These are phyloP conservation scores for Oncorhynchus clarkii DNA, from an alignment of 2,113 vertebrate genomes.

Conservation along the genomic window DNA sequence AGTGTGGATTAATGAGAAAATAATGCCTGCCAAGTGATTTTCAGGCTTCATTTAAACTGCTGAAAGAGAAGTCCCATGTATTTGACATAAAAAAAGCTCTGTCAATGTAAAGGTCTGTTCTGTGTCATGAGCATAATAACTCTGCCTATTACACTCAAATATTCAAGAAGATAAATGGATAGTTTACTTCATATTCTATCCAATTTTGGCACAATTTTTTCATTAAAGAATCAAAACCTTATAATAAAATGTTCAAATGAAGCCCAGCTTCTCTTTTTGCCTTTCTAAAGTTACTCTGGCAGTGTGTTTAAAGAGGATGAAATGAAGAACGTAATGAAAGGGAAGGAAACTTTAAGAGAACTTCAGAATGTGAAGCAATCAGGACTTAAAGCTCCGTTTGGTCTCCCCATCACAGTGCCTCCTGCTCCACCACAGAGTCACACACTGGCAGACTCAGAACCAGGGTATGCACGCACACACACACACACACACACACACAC, in stretches of 20 bases:
- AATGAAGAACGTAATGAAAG: constrained; percentile 72
- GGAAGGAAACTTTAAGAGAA: constrained; percentile 67
- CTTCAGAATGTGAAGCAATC: constrained; percentile 67
- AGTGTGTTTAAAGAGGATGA: constrained; percentile 69
- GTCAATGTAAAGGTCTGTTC: constrained; percentile 65
- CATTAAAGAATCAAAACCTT: constrained; percentile 65
- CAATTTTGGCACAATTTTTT: constrained; percentile 64
- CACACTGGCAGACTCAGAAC: constrained; percentile 41
- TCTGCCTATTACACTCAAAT: constrained; percentile 66
- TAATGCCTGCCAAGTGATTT: constrained; percentile 57
- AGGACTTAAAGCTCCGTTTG: constrained; percentile 60
- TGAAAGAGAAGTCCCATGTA: constrained; percentile 51
- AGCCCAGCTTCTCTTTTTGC: constrained; percentile 43
- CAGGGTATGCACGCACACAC: background rate
- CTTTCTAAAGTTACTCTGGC: constrained; percentile 65
- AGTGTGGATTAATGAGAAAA: constrained; percentile 75
- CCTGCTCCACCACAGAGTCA: constrained; percentile 50
- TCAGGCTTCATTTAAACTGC: constrained; percentile 48
- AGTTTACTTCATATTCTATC: constrained; percentile 66
- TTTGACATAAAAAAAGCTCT: constrained; percentile 54
- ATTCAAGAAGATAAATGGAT: constrained; percentile 72
- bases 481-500: background rate
- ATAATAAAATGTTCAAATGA: constrained; percentile 65
- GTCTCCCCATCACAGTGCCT: constrained; percentile 56
- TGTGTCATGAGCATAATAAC: constrained; percentile 62